These are phyloP conservation scores for Charina bottae DNA, from an alignment of 2,113 vertebrate genomes.

Conservation along the genomic window DNA sequence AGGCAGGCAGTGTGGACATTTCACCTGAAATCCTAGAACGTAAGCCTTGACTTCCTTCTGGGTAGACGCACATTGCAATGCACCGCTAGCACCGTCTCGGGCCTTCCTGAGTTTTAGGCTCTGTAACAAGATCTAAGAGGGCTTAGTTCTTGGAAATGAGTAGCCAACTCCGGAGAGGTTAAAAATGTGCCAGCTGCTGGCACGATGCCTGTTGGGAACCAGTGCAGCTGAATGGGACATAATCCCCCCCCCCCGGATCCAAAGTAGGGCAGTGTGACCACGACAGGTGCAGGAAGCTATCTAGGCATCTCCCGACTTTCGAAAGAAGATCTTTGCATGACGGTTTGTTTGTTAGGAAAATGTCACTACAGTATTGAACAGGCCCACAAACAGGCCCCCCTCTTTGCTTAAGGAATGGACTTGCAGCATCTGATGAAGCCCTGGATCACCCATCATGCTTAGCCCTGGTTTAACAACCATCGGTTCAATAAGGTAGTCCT, in stretches of 20 bases:
- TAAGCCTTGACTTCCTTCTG: neutral
- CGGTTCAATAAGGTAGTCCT: too few relatives aligned
- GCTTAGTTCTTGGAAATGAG: neutral
- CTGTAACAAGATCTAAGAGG: neutral
- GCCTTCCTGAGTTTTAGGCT: neutral
- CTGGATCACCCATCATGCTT: too few relatives aligned
- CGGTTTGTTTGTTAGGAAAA: too few relatives aligned
- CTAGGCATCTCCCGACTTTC: neutral
- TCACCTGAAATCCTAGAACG: too few relatives aligned
- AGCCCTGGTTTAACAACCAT: too few relatives aligned
- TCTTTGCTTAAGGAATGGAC: too few relatives aligned
- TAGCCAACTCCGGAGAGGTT: neutral
- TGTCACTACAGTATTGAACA: too few relatives aligned
- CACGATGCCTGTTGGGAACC: neutral
- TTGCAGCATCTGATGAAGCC: too few relatives aligned
- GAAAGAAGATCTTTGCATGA: neutral
- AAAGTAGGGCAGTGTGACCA: neutral
- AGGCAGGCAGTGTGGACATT: too few relatives aligned
- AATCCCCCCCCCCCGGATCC: neutral
- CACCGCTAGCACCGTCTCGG: neutral
- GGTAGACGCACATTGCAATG: neutral
- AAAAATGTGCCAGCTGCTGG: neutral
- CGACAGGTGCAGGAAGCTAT: neutral
- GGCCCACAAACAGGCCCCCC: too few relatives aligned
- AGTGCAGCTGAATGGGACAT: neutral